Evolutionary conservation across 2,113 vertebrate species (phyloP), one percentile per base, ranked within the genome.

Genomic region (Sceloporus tristichus): DNA sequence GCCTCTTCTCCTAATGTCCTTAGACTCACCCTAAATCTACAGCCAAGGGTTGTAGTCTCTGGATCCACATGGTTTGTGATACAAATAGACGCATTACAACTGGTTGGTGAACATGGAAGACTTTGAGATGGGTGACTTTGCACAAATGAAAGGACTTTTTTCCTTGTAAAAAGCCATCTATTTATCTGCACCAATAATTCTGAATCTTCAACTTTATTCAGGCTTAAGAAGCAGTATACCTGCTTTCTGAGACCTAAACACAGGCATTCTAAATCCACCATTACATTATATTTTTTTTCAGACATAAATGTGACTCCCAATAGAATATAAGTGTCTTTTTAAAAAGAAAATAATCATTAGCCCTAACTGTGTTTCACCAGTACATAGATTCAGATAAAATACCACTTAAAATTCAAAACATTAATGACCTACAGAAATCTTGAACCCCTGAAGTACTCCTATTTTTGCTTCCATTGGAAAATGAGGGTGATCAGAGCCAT

Each of bases 401-500:
- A 27, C 16, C n/a, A 53, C 14, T 78, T 56, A 42, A 77, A 62
- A 70, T 27, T 82, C 84, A 82, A 73, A 85, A 68, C n/a, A 85
- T 86, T 86, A 66, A 40, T 87, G 70, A 84, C 27, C 5, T 70
- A 88, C 74, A 92, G 85, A 21, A 25, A 9, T 34, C 9, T 6
- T 75, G 4, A 42, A 91, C 0, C 1, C 65, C 56, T 48, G 71
- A 84, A 73, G 34, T 88, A 40, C 62, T 85, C 11, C 21, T n/a
- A 71, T 56, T 81, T 48, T 86, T 34, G 82, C 88, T 74, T 85
- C 27, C 82, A 48, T 81, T 95, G 93, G 79, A 86, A 86, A 89
- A 86, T 84, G 80, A 87, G n/a, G 10, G 14, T 80, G 82, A 87
- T 92, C 95, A 94, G 87, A 93, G 90, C 90, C 93, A 93, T 93